Conservation (phyloP, 2,113 vertebrate genomes). For the Brachyhypopomus occidentalis region DNA sequence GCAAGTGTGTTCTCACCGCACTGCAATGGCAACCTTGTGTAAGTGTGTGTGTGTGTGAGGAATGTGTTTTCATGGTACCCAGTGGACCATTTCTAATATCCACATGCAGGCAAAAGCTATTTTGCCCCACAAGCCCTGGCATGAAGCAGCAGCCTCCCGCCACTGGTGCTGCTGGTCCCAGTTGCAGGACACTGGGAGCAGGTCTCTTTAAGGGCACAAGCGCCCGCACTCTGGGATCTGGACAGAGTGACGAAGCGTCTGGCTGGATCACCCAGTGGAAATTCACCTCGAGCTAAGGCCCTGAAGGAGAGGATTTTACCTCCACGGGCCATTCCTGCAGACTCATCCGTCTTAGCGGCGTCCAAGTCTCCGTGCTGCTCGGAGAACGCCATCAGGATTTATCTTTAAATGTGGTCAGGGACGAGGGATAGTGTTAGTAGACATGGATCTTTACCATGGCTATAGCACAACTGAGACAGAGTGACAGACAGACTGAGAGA, state of each 20-base stretch:
- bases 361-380: constrained; percentile 4
- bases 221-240: constrained; percentile 17
- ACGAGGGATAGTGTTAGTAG: background rate
- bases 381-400: background rate
- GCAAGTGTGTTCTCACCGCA: constrained; percentile 23
- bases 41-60: background rate
- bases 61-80: constrained; percentile 30
- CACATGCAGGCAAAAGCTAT: background rate
- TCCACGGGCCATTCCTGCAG: constrained; percentile 41
- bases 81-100: background rate
- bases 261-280: constrained; percentile 48
- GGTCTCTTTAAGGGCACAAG: constrained; percentile 26
- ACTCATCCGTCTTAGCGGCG: constrained; percentile 14
- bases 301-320: constrained; percentile 45
- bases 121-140: background rate
- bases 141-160: background rate
- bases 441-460: background rate
- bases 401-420: background rate
- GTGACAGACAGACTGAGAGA: background rate
- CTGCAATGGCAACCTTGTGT: background rate
- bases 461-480: too few relatives aligned
- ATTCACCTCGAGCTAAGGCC: constrained; percentile 25
- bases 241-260: constrained; percentile 39
- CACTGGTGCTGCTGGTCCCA: background rate
- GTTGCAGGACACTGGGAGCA: background rate